Base-by-base conservation (phyloP, 2,888 invertebrate genomes). In the Agrypnus murinus region DNA sequence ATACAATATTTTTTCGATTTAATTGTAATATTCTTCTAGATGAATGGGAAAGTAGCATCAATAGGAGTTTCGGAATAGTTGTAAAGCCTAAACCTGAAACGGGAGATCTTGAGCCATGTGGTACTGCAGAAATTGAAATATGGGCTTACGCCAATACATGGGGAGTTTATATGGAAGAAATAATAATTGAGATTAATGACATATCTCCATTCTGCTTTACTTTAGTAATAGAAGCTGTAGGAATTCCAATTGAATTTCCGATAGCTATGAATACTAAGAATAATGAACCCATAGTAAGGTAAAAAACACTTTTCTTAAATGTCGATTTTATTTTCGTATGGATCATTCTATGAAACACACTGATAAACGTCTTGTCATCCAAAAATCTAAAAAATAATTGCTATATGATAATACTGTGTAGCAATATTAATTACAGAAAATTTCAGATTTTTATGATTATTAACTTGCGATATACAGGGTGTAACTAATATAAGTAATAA, bases 131-230 rank as follows among this genome's bases (percentile, higher is more conserved):
- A 12, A 73, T 86, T 12, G 80, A 83, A 55, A 73, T 87, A 32
- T 83, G 81, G 77, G 82, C 85, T n/a, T 86, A 84, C 45, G 84
- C 86, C 0, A 86, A 84, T 59, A 86, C 87, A 1, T 87, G 86
- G 86, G 87, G 87, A n/a, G 78, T 81, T 34, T 87, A 87, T 70
- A 71, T 80, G 0, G 87, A 87, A 67, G 84, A 86, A 79, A 77
- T 87, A n/a, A 73, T 79, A 1, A 79, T 87, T 17, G 81, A 84
- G 63, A 80, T 87, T 9, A 76, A 78, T 40, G 81, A 85, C 48
- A 76, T 86, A 10, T 78, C 81, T 0, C 77, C 81, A 0, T 86
- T 85, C 73, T 77, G 75, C 50, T 81, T 86, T 71, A 82, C 80
- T 38, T 46, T 86, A 19, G 72, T 84, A 8, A 76, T 86, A 3